Conservation (phyloP, 2,113 vertebrate species). For the Pontoporia blainvillei region DNA sequence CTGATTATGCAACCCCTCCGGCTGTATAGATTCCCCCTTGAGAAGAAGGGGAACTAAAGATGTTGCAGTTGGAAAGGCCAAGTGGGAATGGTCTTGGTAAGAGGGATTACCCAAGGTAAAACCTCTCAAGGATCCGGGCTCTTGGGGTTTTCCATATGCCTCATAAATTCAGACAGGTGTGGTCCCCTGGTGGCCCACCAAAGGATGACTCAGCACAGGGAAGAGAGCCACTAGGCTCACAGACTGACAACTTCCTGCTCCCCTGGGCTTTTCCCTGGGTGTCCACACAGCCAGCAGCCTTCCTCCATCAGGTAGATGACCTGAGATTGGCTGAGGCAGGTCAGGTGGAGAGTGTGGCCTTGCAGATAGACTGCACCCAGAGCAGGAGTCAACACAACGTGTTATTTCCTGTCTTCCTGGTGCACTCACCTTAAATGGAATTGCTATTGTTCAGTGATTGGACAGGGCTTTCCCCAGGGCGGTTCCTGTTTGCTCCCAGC, state of each 20-base stretch:
- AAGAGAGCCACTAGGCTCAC: background rate
- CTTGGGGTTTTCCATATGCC: conserved; percentile 56
- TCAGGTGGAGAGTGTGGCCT: background rate
- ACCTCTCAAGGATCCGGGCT: background rate
- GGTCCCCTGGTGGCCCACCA: background rate
- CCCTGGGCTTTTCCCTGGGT: conserved; percentile 50
- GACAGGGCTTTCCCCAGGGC: conserved; percentile 14
- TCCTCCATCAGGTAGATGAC: background rate
- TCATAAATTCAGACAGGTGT: conserved; percentile 41
- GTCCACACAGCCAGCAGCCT: background rate
- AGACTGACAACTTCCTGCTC: conserved; percentile 48
- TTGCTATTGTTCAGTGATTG: background rate
- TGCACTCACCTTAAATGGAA: background rate
- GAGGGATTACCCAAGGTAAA: conserved; percentile 50
- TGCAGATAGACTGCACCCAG: background rate
- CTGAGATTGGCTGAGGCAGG: background rate
- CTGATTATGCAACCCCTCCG: background rate
- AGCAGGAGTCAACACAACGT: background rate
- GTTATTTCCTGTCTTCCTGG: conserved; percentile 38
- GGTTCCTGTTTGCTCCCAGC: conserved; percentile 47
- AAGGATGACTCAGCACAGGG: conserved; percentile 48
- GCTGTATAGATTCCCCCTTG: background rate
- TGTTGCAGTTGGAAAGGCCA: conserved; percentile 18
- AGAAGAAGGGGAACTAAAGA: background rate
- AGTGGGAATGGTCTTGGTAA: background rate